Conservation (phyloP, 2,797 vertebrate genomes). For the Microctenopoma stevenorrisi region DNA sequence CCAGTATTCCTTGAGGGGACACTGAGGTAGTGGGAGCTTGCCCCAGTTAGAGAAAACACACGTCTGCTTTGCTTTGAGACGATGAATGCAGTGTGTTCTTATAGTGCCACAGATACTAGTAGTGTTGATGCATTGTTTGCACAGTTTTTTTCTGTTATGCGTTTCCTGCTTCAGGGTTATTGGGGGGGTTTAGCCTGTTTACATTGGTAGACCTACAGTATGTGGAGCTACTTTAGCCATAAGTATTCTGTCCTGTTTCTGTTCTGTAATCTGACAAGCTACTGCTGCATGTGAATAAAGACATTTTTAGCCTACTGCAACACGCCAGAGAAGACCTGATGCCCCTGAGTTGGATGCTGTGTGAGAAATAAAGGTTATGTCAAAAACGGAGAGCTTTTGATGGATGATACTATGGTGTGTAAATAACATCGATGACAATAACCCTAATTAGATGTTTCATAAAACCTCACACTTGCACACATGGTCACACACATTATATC, state of each 20-base stretch:
- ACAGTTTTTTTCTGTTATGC: constrained; percentile 75
- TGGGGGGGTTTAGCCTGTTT: constrained; percentile 46
- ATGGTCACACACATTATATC: no score
- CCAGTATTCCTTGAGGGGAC: constrained; percentile 53
- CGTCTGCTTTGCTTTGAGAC: constrained; percentile 68
- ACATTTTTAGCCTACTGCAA: constrained; percentile 76
- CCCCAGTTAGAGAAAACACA: constrained; percentile 62
- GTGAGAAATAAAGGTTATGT: constrained; percentile 75
- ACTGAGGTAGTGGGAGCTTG: constrained; percentile 25
- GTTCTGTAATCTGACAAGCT: constrained; percentile 77
- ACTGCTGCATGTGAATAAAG: constrained; percentile 84
- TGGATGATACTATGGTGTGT: constrained; percentile 35
- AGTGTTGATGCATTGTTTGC: constrained; percentile 82
- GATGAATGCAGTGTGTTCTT: constrained; percentile 67
- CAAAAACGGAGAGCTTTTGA: constrained; percentile 37
- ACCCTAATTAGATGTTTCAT: no score
- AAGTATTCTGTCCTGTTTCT: constrained; percentile 69
- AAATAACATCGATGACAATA: background rate
- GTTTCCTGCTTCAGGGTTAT: constrained; percentile 68
- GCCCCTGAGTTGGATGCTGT: constrained; percentile 69
- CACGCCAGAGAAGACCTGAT: constrained; percentile 65
- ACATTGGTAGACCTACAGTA: constrained; percentile 42
- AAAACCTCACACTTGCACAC: background rate
- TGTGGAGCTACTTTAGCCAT: constrained; percentile 58
- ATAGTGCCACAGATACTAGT: constrained; percentile 65